These are phyloP conservation scores for Amphipyra tragopoginis DNA, from an alignment of 2,888 invertebrate species.

Conservation along the genomic window DNA sequence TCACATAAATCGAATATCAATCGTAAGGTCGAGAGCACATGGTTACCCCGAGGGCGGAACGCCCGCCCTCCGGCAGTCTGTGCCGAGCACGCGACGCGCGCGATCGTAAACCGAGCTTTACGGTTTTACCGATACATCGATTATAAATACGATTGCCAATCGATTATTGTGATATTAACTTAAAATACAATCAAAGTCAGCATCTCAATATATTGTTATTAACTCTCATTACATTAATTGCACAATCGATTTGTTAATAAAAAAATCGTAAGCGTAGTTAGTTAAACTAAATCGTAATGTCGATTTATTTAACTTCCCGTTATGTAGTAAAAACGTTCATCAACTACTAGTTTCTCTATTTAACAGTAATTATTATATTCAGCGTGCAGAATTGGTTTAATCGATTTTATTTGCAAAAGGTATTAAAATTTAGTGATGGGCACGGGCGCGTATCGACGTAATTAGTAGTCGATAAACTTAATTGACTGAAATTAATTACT, in stretches of 20 bases:
- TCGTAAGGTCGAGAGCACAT: slow-evolving; percentile 69
- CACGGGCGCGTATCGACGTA: slow-evolving; percentile 53
- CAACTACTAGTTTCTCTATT: slow-evolving; percentile 69
- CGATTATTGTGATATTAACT: slow-evolving; percentile 55
- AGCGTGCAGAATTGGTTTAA: slow-evolving; percentile 75
- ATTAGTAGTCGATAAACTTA: slow-evolving; percentile 60
- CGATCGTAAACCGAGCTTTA: slow-evolving; percentile 68
- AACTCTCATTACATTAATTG: slow-evolving; percentile 45
- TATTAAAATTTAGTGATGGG: slow-evolving; percentile 66
- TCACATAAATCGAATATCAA: slow-evolving; percentile 61
- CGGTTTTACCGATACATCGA: slow-evolving; percentile 60
- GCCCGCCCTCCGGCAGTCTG: slow-evolving; percentile 87
- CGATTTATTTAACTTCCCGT: slow-evolving; percentile 54
- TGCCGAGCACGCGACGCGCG: slow-evolving; percentile 77
- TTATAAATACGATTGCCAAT: slow-evolving; percentile 44
- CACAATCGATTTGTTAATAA: slow-evolving; percentile 52
- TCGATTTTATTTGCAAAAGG: slow-evolving; percentile 76
- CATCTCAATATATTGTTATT: slow-evolving; percentile 25
- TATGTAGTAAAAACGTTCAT: slow-evolving; percentile 52
- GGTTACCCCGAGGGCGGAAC: slow-evolving; percentile 80
- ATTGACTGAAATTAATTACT: slow-evolving; percentile 53
- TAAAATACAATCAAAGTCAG: slow-evolving; percentile 43
- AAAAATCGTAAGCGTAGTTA: slow-evolving; percentile 52
- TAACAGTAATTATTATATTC: slow-evolving; percentile 71
- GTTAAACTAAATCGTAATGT: slow-evolving; percentile 47